These are phyloP conservation scores for Zootermopsis nevadensis DNA, from an alignment of 2,888 invertebrate species.

Conservation along the genomic window DNA sequence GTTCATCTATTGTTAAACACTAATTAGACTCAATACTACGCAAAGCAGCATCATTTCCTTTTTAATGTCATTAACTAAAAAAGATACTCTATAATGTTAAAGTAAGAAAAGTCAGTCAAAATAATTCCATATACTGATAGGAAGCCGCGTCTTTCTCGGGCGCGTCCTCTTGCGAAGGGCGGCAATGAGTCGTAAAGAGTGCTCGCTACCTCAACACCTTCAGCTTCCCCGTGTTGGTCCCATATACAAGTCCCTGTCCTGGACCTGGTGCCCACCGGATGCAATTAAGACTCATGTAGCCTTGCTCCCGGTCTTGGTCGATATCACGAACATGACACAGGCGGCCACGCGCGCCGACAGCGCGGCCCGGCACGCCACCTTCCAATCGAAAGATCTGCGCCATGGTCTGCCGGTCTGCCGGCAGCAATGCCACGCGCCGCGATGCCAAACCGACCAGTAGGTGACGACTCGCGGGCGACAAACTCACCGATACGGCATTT, in stretches of 20 bases:
- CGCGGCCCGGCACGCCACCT: conserved; percentile 51
- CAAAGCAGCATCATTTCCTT: conserved; percentile 9
- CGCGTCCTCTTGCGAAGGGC: too few species aligned
- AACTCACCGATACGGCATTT: conserved; percentile 84
- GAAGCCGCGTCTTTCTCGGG: background rate
- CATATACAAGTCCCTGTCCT: conserved; percentile 87
- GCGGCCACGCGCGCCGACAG: conserved; percentile 54
- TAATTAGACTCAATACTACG: background rate
- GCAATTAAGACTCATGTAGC: conserved; percentile 82
- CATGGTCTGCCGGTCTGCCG: conserved; percentile 65
- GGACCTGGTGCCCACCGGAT: conserved; percentile 86
- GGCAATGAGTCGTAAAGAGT: background rate
- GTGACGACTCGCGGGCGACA: conserved; percentile 85
- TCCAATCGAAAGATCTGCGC: conserved; percentile 64
- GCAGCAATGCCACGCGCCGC: conserved; percentile 68
- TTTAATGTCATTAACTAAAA: conserved; percentile 11
- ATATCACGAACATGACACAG: conserved; percentile 68
- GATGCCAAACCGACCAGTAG: conserved; percentile 84
- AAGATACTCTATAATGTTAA: background rate
- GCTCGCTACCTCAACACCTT: conserved; percentile 68
- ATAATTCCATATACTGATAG: background rate
- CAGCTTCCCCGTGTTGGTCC: conserved; percentile 86
- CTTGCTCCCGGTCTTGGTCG: conserved; percentile 71
- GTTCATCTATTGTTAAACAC: too few species aligned
- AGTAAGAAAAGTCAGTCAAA: conserved; percentile 11